Conservation (phyloP, 1,140 invertebrate genomes). For the Probaryconus sp. region DNA sequence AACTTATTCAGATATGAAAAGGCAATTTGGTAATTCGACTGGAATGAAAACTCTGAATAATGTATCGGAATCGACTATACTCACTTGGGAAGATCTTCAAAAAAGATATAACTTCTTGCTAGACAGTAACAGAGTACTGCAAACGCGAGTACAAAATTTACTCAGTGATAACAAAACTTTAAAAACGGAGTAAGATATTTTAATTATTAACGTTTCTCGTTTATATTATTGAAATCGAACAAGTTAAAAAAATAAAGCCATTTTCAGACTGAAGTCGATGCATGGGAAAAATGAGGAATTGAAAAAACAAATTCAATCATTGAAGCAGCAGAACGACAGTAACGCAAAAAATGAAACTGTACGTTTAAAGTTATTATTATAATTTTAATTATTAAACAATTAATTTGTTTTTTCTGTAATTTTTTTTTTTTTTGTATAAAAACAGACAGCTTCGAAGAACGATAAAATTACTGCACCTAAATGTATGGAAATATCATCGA, state of each 20-base stretch:
- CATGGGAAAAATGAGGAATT: constrained; percentile 31
- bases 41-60: constrained; percentile 17
- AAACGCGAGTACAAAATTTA: constrained; percentile 58
- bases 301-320: constrained; percentile 20
- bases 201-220: background rate
- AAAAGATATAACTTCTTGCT: constrained; percentile 49
- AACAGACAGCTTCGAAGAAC: constrained; percentile 6
- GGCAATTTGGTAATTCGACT: constrained; percentile 35
- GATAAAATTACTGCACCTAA: constrained; percentile 1
- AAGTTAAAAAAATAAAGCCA: background rate
- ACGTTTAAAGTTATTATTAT: too few relatives aligned
- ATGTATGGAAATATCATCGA: constrained; percentile 24
- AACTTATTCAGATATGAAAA: constrained; percentile 22
- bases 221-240: background rate
- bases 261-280: constrained; percentile 28
- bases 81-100: constrained; percentile 20
- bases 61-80: background rate
- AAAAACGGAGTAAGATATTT: constrained; percentile 58
- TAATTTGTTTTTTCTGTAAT: background rate
- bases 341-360: too few relatives aligned
- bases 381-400: background rate
- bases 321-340: too few relatives aligned
- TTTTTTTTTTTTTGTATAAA: background rate
- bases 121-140: constrained; percentile 56
- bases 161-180: constrained; percentile 62